These are phyloP conservation scores for Mohoua ochrocephala DNA, from an alignment of 2,113 vertebrate genomes.

Conservation along the genomic window DNA sequence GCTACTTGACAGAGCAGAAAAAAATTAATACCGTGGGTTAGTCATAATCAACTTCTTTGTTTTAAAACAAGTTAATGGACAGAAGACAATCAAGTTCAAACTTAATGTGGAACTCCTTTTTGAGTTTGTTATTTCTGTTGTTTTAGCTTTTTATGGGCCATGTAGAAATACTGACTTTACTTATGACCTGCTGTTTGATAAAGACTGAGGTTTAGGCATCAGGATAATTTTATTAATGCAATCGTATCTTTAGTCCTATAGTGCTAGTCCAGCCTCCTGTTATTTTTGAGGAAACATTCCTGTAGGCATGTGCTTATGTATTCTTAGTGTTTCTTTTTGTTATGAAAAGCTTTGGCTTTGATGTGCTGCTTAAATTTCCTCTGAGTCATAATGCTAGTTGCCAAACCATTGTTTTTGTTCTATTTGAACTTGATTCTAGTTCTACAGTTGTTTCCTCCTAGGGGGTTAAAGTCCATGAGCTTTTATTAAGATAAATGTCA, in stretches of 20 bases:
- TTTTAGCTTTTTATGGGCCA: background rate
- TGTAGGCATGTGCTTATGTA: background rate
- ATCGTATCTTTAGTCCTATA: background rate
- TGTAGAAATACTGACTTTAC: background rate
- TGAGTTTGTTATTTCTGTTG: background rate
- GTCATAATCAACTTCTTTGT: background rate
- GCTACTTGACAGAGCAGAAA: background rate
- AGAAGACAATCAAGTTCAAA: background rate
- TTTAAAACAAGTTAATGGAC: background rate
- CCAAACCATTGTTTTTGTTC: slow-evolving; percentile 22
- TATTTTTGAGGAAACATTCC: background rate
- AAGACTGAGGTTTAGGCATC: background rate
- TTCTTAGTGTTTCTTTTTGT: background rate
- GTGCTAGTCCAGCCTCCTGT: background rate
- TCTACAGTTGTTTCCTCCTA: background rate
- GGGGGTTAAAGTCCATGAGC: background rate
- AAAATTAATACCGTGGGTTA: background rate
- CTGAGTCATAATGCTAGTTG: slow-evolving; percentile 15
- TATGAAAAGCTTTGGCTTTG: slow-evolving; percentile 30
- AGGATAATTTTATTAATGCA: background rate
- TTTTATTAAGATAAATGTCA: slow-evolving; percentile 44
- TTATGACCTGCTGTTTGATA: background rate
- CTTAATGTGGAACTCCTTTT: background rate
- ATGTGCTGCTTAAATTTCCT: slow-evolving; percentile 29
- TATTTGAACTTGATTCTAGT: background rate